Conservation (phyloP, 2,113 vertebrate species). For the Struthio camelus region DNA sequence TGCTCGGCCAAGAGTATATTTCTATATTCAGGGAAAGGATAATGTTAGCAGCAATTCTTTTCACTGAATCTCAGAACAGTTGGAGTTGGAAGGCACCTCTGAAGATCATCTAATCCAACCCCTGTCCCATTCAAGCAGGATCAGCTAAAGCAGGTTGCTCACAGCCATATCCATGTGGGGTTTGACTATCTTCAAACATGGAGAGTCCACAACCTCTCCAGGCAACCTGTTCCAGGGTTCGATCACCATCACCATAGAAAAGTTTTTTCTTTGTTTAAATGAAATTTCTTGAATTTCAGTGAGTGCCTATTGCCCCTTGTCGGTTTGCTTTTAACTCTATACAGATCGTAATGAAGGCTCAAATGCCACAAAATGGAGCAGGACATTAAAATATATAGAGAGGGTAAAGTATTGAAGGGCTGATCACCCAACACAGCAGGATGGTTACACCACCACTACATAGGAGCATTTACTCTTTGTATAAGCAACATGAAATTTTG, state of each 20-base stretch:
- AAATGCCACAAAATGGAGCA: background rate
- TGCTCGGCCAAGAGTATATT: background rate
- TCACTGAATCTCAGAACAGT: background rate
- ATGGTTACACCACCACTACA: background rate
- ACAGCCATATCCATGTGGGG: rapidly evolving
- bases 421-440: background rate
- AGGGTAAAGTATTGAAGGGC: background rate
- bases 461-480: background rate
- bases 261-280: background rate
- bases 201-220: background rate
- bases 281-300: background rate
- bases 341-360: background rate
- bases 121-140: background rate
- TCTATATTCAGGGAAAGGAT: background rate
- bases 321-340: background rate
- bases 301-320: background rate
- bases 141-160: background rate
- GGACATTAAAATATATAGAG: background rate
- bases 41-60: background rate
- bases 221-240: background rate
- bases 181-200: background rate
- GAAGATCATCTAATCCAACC: background rate
- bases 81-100: background rate
- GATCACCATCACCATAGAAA: background rate
- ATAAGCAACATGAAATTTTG: background rate